phyloP scores from a whole-genome alignment of 2,113 vertebrate species.

The Nansenia antarctica region DNA sequence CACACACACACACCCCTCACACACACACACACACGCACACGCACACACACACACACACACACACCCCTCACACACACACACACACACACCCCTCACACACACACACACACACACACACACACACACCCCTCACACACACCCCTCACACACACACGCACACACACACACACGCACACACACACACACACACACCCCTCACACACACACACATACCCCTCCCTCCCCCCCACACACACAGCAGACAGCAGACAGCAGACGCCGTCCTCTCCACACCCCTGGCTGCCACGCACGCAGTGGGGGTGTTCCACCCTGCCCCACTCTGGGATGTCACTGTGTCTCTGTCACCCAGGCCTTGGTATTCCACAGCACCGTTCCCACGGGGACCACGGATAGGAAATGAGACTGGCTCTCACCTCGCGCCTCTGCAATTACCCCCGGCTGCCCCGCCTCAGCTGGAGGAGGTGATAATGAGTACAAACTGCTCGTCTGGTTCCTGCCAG shows the following conservation, averaged over 20 bases:
- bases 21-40: not conserved
- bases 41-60: no score
- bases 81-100: no score
- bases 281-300: not conserved
- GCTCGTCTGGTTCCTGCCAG: not conserved
- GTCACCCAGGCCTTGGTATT: not conserved
- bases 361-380: not conserved
- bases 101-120: no score
- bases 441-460: not conserved
- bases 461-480: not conserved
- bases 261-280: not conserved
- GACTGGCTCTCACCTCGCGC: constrained; percentile 19
- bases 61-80: no score
- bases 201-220: not conserved
- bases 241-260: not conserved
- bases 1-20: no score
- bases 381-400: constrained; percentile 13
- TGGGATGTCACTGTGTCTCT: constrained; percentile 2
- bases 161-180: no score
- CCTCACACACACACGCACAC: no score
- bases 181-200: not conserved
- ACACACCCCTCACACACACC: no score
- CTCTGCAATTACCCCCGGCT: constrained; percentile 24
- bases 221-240: not conserved
- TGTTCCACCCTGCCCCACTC: not conserved